phyloP scores from a whole-genome alignment of 2,113 vertebrate species.

The Lates calcarifer region DNA sequence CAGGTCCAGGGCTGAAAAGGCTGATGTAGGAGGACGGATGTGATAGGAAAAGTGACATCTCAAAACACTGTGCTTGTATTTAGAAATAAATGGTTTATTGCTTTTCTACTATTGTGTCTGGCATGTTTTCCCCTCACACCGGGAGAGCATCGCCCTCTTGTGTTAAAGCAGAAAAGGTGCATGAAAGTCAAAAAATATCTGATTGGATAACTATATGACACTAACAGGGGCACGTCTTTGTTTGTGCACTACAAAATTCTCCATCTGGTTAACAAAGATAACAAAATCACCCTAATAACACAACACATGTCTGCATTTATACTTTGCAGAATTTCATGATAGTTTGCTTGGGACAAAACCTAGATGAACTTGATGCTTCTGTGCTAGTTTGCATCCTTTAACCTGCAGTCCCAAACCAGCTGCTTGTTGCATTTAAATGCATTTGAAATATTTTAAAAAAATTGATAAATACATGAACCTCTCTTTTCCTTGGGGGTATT shows the following conservation, averaged over 20 bases:
- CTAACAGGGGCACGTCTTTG: neutral
- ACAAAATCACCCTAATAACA: neutral
- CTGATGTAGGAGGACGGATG: neutral
- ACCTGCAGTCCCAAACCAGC: neutral
- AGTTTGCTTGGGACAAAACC: conserved; percentile 12
- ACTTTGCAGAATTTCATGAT: neutral
- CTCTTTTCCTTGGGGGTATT: conserved; percentile 11
- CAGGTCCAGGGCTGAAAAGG: neutral
- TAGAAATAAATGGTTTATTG: conserved; percentile 61
- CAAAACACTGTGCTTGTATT: conserved; percentile 36
- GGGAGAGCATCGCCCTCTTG: conserved; percentile 64
- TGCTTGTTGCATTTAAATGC: conserved; percentile 24
- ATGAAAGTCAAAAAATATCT: neutral
- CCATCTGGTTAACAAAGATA: neutral
- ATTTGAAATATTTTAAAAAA: conserved; percentile 10
- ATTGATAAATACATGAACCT: neutral
- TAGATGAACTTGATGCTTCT: neutral
- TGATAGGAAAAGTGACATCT: conserved; percentile 2
- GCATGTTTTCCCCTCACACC: conserved; percentile 18
- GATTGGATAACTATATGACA: neutral
- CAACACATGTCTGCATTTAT: conserved; percentile 1
- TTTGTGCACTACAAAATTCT: neutral
- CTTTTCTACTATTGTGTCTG: conserved; percentile 51
- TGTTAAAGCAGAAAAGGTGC: conserved; percentile 56
- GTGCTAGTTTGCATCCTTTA: neutral